These are phyloP conservation scores for Amaurobius ferox DNA, from an alignment of 2,888 invertebrate species.

Conservation along the genomic window DNA sequence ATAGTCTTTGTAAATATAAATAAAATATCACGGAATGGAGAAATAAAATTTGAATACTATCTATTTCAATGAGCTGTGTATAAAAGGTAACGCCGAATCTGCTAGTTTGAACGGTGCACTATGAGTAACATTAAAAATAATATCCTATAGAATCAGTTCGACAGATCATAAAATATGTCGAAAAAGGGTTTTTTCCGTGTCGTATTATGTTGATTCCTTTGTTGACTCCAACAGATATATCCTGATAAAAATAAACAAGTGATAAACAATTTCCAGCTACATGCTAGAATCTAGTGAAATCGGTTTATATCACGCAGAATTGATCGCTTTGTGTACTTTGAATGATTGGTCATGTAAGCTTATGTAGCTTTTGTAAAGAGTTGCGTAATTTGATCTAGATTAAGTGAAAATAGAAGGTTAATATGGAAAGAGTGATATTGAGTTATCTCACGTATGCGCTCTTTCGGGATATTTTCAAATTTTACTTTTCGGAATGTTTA, in stretches of 20 bases:
- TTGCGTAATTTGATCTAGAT: neutral
- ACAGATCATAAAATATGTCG: neutral
- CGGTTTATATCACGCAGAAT: slow-evolving; percentile 24
- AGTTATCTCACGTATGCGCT: neutral
- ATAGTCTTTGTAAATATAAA: too few relatives aligned
- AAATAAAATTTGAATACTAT: too few relatives aligned
- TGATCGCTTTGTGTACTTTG: neutral
- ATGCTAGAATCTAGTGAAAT: slow-evolving; percentile 36
- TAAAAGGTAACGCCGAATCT: too few relatives aligned
- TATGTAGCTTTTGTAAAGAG: slow-evolving; percentile 16
- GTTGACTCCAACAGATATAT: slow-evolving; percentile 11
- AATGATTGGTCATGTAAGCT: slow-evolving; percentile 40
- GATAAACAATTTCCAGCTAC: slow-evolving; percentile 31
- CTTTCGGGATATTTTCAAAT: too few relatives aligned
- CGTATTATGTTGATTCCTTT: neutral
- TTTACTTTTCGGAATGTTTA: too few relatives aligned
- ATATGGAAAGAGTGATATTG: neutral
- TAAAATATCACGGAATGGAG: too few relatives aligned
- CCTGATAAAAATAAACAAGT: slow-evolving; percentile 8
- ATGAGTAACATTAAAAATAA: neutral
- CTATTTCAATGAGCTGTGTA: too few relatives aligned
- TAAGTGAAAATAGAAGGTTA: slow-evolving; percentile 14
- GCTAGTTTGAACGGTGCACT: too few relatives aligned
- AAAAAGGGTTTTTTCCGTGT: neutral
- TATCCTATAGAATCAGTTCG: neutral